These are phyloP conservation scores for Trissolcus brochymenae DNA, from an alignment of 2,888 invertebrate genomes.

Conservation along the genomic window DNA sequence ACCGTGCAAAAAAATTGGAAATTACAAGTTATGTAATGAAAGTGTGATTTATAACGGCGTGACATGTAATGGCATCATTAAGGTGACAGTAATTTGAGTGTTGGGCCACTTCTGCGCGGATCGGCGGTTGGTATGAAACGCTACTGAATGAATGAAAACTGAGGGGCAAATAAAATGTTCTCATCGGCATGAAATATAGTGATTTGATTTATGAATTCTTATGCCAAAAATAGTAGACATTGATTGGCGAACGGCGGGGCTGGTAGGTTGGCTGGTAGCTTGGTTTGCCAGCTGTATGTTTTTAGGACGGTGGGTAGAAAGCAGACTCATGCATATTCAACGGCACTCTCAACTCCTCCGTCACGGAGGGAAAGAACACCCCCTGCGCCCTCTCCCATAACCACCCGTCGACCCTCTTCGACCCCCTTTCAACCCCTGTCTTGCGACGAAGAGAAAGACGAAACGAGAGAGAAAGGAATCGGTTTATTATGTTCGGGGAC, in stretches of 20 bases:
- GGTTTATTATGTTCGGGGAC: constrained; percentile 63
- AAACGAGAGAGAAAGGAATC: constrained; percentile 62
- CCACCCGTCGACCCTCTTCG: constrained; percentile 61
- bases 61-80: constrained; percentile 42
- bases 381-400: constrained; percentile 62
- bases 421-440: constrained; percentile 59
- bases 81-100: constrained; percentile 31
- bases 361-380: constrained; percentile 76
- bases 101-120: constrained; percentile 10
- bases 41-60: constrained; percentile 40
- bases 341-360: constrained; percentile 77
- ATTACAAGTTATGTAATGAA: constrained; percentile 38
- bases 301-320: constrained; percentile 76
- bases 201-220: constrained; percentile 53
- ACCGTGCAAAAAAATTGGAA: constrained; percentile 31
- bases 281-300: constrained; percentile 72
- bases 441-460: constrained; percentile 68
- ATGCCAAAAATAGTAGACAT: constrained; percentile 65
- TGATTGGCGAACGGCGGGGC: constrained; percentile 71
- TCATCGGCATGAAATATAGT: constrained; percentile 47
- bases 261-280: constrained; percentile 55
- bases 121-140: constrained; percentile 2
- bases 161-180: constrained; percentile 37
- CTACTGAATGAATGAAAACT: constrained; percentile 18
- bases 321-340: constrained; percentile 76